These are phyloP conservation scores for Myotis brandtii DNA, from an alignment of 2,113 vertebrate genomes.

Conservation along the genomic window DNA sequence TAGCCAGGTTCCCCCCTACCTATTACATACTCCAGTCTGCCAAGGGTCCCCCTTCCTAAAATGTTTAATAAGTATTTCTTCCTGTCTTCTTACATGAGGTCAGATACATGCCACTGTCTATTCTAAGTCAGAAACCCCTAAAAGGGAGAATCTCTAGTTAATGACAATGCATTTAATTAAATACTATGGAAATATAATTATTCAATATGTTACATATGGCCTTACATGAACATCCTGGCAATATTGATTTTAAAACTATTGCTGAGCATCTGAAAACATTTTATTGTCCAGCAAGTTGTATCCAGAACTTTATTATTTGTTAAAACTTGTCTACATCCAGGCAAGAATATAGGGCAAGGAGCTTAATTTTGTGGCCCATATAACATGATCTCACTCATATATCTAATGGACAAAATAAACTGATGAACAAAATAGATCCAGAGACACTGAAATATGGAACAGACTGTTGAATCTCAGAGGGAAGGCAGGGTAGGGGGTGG, in stretches of 20 bases:
- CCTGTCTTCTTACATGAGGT: background rate
- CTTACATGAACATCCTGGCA: background rate
- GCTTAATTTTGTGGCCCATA: background rate
- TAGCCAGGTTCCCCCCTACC: background rate
- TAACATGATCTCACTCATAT: too few relatives aligned
- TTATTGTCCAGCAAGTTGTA: background rate
- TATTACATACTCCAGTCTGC: background rate
- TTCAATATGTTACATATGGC: background rate
- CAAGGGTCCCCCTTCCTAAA: background rate
- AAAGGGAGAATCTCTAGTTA: background rate
- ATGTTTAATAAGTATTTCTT: background rate
- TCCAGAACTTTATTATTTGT: background rate
- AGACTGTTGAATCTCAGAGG: too few relatives aligned
- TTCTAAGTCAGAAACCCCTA: background rate
- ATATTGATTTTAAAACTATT: background rate
- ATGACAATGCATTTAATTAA: conserved; percentile 6
- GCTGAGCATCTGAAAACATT: background rate
- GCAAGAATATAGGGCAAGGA: background rate
- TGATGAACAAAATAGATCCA: too few relatives aligned
- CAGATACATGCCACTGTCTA: background rate
- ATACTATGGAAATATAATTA: background rate
- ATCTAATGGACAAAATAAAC: too few relatives aligned
- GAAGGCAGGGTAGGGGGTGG: too few relatives aligned
- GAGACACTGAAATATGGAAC: too few relatives aligned
- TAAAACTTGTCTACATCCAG: background rate